phyloP scores from a whole-genome alignment of 2,113 vertebrate genomes.

The Cephalopterus ornatus region DNA sequence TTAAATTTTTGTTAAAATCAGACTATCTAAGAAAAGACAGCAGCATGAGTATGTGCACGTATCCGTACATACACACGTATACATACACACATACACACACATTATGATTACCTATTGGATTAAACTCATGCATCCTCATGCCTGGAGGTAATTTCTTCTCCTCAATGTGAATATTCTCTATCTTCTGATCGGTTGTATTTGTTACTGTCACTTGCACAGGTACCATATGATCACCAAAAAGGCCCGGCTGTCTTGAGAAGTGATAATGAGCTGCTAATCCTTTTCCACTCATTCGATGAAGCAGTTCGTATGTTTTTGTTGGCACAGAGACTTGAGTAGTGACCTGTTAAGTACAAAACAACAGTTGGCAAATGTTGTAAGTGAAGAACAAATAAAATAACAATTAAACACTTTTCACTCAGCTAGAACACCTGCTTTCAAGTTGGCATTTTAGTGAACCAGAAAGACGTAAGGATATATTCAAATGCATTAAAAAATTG shows the following conservation, averaged over 20 bases:
- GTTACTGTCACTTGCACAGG: conserved; percentile 85
- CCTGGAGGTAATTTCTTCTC: conserved; percentile 76
- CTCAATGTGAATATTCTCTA: conserved; percentile 86
- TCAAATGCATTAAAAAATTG: background rate
- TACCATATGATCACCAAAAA: conserved; percentile 86
- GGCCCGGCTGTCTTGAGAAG: conserved; percentile 86
- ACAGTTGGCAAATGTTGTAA: background rate
- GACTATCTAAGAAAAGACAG: background rate
- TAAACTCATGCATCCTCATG: conserved; percentile 84
- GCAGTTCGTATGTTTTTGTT: conserved; percentile 81
- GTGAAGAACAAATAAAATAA: background rate
- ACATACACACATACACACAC: background rate
- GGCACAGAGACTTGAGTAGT: conserved; percentile 81
- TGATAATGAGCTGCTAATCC: conserved; percentile 88
- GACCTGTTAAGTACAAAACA: conserved; percentile 72
- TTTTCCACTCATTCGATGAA: conserved; percentile 94
- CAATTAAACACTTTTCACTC: background rate
- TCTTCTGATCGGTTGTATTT: conserved; percentile 82
- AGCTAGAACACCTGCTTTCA: background rate
- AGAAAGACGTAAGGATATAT: background rate
- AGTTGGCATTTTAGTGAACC: background rate
- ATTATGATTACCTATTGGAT: conserved; percentile 77
- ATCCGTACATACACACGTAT: fast-evolving
- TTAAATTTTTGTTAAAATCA: background rate
- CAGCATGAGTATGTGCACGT: background rate